phyloP scores from a whole-genome alignment of 2,888 invertebrate species.

The Drosophila glabriapex region DNA sequence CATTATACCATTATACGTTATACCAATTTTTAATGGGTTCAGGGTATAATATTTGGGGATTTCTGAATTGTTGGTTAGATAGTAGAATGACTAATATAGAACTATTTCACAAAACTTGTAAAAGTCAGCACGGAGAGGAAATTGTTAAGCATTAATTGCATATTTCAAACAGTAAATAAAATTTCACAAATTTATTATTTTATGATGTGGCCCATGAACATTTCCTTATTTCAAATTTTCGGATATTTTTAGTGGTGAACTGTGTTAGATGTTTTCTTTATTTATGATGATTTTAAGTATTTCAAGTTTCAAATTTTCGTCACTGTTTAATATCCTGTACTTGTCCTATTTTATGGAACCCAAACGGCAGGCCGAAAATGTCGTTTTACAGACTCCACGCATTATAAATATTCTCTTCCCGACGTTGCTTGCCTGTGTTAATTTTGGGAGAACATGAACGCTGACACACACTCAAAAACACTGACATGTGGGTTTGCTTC shows the following conservation, averaged over 20 bases:
- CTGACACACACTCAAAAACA: neutral
- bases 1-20: too few relatives aligned
- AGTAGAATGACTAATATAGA: slow-evolving; percentile 19
- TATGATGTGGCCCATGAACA: neutral
- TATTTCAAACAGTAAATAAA: neutral
- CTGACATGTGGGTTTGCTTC: slow-evolving; percentile 43
- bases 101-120: slow-evolving; percentile 30
- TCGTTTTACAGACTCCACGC: neutral
- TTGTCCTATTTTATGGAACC: neutral
- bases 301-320: neutral
- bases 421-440: slow-evolving; percentile 33
- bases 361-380: neutral
- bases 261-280: neutral
- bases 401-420: slow-evolving; percentile 6
- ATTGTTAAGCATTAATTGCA: neutral
- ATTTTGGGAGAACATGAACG: slow-evolving; percentile 28
- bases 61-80: neutral
- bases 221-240: neutral
- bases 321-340: neutral
- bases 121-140: neutral
- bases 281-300: neutral
- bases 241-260: neutral
- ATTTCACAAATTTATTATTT: neutral
- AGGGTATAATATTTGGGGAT: neutral
- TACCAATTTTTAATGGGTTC: too few relatives aligned